Evolutionary conservation across 2,113 vertebrate genomes (phyloP), one percentile per base, ranked within the genome.

Genomic region (Neolamprologus sp.): DNA sequence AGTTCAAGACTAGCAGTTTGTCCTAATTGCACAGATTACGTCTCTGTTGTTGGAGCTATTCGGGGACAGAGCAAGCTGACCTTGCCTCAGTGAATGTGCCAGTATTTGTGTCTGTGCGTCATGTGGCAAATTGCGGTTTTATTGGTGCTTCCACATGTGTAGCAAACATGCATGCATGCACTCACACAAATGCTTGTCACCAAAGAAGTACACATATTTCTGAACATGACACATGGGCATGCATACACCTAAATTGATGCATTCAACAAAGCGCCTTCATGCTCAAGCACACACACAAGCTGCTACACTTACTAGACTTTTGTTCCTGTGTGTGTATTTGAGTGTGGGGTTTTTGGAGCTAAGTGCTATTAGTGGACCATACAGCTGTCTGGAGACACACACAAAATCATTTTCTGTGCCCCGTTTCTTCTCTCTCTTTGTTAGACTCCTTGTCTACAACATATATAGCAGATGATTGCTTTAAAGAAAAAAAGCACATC

Each of bases 381-480:
- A 13, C 60, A 92, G 85, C 81, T 83, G 51, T 93, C 80, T 53
- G 13, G 85, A 79, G 89, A 57, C 80, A 79, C 81, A 83, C 65
- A 85, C 21, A 71, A 51, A 85, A 73, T 65, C 31, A 40, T 53
- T 10, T 33, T 85, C 47, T 57, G 55, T 63, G 13, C 10, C 71
- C 9, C 51, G 3, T 58, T 10, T 42, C 17, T 58, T 55, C 26
- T 81, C 49, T 16, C 12, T 49, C 21, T 23, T 81, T 33, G 23
- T 78, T 31, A 33, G 45, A 6, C 73, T 78, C 45, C 0, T 2
- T 51, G 45, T 78, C 73, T 33, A 78, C 45, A 78, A 78, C 45
- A n/a, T n/a, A 51, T 33, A 28, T 49, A 78, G 85, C 23, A 71
- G 26, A 87, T 80, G 82, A 68, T 49, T 83, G 57, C 63, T 94